phyloP scores from a whole-genome alignment of 2,113 vertebrate genomes.

The Apteryx owenii region DNA sequence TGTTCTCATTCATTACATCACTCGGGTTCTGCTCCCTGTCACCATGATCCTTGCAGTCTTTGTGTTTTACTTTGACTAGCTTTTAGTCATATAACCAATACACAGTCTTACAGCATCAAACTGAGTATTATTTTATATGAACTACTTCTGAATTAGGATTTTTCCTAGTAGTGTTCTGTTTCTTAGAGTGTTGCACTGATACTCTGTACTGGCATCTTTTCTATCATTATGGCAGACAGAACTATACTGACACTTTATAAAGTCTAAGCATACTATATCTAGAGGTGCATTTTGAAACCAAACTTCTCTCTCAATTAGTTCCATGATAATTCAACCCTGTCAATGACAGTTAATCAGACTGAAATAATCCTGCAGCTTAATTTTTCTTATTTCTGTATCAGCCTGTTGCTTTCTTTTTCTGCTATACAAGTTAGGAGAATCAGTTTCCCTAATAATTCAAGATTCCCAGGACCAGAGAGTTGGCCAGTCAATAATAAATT shows the following conservation, averaged over 20 bases:
- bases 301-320: background rate
- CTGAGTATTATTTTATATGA: background rate
- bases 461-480: too few species aligned
- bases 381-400: background rate
- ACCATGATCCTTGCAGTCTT: background rate
- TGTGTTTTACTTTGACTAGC: background rate
- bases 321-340: background rate
- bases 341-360: background rate
- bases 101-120: background rate
- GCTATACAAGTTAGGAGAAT: background rate
- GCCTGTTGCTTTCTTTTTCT: background rate
- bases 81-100: too few species aligned
- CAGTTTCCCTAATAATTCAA: too few species aligned
- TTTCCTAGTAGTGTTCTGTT: background rate
- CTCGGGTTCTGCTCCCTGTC: accelerated
- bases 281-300: background rate
- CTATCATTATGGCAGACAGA: background rate
- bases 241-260: background rate
- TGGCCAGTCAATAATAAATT: background rate
- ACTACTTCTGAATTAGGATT: background rate
- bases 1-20: background rate
- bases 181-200: background rate
- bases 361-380: background rate
- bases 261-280: background rate
- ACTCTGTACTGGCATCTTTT: background rate